Base-by-base conservation (phyloP, 1,140 invertebrate species). In the Atta texana region DNA sequence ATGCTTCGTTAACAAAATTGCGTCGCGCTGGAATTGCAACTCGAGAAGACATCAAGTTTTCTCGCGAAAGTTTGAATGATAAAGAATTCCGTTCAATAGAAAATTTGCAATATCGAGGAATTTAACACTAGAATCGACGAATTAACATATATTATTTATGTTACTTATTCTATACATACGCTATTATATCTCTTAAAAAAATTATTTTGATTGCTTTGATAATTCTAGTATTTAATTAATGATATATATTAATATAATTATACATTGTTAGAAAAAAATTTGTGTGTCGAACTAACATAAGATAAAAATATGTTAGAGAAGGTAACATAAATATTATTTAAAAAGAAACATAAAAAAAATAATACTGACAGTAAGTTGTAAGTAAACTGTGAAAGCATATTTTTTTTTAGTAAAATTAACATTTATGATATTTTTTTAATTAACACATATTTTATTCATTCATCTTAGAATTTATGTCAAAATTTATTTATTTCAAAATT, bases 1-100 rank as follows among this genome's bases (percentile, higher is more conserved):
- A 63, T 75, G 80, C 55, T 74, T 82, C 80, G 80, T 82, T 84
- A 51, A 75, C 57, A 74, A 63, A 84, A 75, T 84, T 10, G 18
- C 68, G n/a, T 59, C 55, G 18, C 68, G 44, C 69, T 84, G 24
- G 39, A 31, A 24, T 44, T 28, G 66, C 53, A 71, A 72, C 51
- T n/a, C 66, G 78, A 74, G 24, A 39, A 44, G 24, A 44, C 53
- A 1, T 57, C 24, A 28, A 44, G n/a, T 34, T 6, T 21, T 3
- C 14, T 75, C 5, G 24, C 16, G 6, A n/a, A 61, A 82, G 7
- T 39, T 66, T 12, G 2, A 8, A 24, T 39, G 44, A 24, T 14
- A 44, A 69, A 66, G 31, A 66, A 39, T 66, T 57, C 12, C 14
- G 1, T 57, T 39, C 34, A 24, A 69, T 34, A 39, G 12, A 49